A percentile compares a stretch with the other conserved stretches of the same genome.
Conservation (phyloP, 1,140 invertebrate species). For the Gerris buenoi region DNA sequence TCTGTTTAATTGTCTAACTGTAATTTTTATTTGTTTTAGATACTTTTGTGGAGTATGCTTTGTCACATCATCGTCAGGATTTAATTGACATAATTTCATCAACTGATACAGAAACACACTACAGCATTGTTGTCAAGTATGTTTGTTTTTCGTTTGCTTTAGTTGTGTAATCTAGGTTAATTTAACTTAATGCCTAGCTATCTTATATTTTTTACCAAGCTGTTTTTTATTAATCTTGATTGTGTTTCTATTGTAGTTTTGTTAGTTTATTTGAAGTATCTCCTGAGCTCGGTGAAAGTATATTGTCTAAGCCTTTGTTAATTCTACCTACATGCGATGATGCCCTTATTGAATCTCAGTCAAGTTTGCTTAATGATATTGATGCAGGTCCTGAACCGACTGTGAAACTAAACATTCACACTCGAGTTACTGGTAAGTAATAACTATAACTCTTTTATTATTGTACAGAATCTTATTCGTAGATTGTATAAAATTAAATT, state of each 20-base stretch:
- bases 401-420: constrained; percentile 52
- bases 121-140: constrained; percentile 10
- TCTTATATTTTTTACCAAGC: not conserved
- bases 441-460: too few relatives aligned
- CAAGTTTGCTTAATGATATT: constrained; percentile 18
- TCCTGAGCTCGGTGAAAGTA: constrained; percentile 36
- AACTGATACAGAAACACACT: constrained; percentile 1
- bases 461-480: too few relatives aligned
- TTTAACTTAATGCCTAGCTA: not conserved
- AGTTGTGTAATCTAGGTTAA: not conserved
- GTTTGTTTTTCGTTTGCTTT: not conserved
- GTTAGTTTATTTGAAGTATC: constrained; percentile 42
- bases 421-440: constrained; percentile 35
- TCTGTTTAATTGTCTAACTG: too few relatives aligned
- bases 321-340: constrained; percentile 44
- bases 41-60: not conserved
- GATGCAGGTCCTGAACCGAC: constrained; percentile 21
- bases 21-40: constrained; percentile 6
- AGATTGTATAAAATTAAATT: too few relatives aligned
- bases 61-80: constrained; percentile 7
- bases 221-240: not conserved
- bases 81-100: not conserved
- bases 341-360: constrained; percentile 42
- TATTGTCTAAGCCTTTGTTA: constrained; percentile 38
- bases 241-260: constrained; percentile 37